Evolutionary conservation across 2,113 vertebrate species (phyloP), one percentile per base, ranked within the genome.

Genomic region (Lathamus discolor): DNA sequence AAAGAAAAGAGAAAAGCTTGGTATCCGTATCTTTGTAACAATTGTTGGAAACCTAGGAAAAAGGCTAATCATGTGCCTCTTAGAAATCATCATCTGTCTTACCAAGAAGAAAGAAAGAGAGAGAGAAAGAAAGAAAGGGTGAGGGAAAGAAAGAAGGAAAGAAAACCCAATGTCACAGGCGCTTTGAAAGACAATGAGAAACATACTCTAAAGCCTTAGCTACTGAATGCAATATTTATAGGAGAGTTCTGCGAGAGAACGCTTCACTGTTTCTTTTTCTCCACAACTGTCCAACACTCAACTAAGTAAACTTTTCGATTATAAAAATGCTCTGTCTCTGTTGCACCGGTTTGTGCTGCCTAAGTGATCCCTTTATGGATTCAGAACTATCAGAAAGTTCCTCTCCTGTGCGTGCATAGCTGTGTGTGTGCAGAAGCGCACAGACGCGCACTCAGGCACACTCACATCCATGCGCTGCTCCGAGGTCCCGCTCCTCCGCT

Each of bases 141-240:
- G 46, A 86, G 79, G 29, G 52, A 31, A 55, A 77, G 82, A 92
- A 88, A 83, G 77, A 89, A 93, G 39, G 74, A 82, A 91, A 93
- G 90, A 96, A 96, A 98, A 97, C 89, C 95, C 95, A 96, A 92
- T 97, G 97, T 96, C 96, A 97, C 96, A 96, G 97, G 93, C 94
- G 92, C 96, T 97, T 97, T 88, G 95, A 97, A 96, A 97, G 94
- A 98, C 96, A 96, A 95, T 94, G 93, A 97, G 97, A 98, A 97
- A 93, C 95, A 96, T 93, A 97, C 83, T 96, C 96, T 97, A 97
- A 97, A 97, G 96, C 86, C 95, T 96, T 93, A 97, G 95, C 96
- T 97, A 97, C 78, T 84, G 92, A 97, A 95, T 98, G 96, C 97
- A 97, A 80, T 97, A 93, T 97, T 98, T 96, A 96, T 96, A 96